These are phyloP conservation scores for Trichopoda pennipes DNA, from an alignment of 2,888 invertebrate genomes.

Conservation along the genomic window DNA sequence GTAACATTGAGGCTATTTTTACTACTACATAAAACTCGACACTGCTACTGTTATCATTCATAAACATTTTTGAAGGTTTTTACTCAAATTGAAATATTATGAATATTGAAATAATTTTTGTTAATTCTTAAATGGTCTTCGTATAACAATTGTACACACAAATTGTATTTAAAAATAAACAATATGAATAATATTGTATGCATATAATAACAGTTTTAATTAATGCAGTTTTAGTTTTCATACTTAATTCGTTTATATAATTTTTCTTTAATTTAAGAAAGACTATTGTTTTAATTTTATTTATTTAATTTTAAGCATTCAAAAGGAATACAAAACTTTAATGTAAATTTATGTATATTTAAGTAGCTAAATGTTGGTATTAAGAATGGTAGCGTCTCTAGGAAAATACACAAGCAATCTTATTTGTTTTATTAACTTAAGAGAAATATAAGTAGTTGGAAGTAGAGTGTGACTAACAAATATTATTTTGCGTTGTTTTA, in stretches of 20 bases:
- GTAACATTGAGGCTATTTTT: too few relatives aligned
- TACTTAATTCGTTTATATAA: background rate
- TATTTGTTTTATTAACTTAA: conserved; percentile 2
- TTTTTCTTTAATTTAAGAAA: background rate
- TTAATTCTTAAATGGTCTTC: too few relatives aligned
- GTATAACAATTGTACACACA: background rate
- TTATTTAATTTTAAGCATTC: conserved; percentile 51
- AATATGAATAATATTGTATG: background rate
- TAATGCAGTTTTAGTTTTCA: too few relatives aligned
- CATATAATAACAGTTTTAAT: background rate
- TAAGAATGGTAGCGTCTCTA: background rate
- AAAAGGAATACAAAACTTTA: conserved; percentile 13
- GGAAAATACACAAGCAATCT: background rate
- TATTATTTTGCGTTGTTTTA: background rate
- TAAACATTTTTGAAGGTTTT: too few relatives aligned
- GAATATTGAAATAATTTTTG: too few relatives aligned
- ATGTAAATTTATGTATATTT: background rate
- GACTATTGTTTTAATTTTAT: conserved; percentile 51
- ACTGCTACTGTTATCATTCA: too few relatives aligned
- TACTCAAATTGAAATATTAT: too few relatives aligned
- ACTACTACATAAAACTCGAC: too few relatives aligned
- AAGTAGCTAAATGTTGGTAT: conserved; percentile 12
- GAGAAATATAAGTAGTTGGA: background rate
- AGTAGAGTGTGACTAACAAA: background rate
- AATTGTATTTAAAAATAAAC: background rate